These are phyloP conservation scores for Hormaphis cornu DNA, from an alignment of 1,140 invertebrate genomes.

Conservation along the genomic window DNA sequence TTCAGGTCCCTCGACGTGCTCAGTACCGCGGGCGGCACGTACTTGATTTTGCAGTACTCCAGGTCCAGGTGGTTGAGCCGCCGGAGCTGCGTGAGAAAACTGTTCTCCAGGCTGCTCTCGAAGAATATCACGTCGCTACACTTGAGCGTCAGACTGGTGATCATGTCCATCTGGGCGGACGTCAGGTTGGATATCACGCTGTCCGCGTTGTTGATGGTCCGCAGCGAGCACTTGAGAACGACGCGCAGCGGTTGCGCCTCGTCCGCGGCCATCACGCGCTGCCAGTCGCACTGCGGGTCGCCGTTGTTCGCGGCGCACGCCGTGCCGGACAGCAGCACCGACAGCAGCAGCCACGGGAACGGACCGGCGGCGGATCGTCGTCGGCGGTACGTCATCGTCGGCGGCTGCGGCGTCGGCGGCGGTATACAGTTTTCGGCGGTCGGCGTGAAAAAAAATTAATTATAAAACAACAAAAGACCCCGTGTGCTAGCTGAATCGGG, in stretches of 20 bases:
- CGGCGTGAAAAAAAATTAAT: no score
- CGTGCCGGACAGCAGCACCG: background rate
- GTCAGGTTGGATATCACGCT: conserved; percentile 58
- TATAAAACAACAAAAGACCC: no score
- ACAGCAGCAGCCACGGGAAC: background rate
- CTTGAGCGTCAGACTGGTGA: conserved; percentile 58
- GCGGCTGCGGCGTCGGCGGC: background rate
- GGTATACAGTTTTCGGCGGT: background rate
- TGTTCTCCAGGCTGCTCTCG: conserved; percentile 58
- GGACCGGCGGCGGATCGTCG: conserved; percentile 2
- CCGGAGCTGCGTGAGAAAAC: conserved; percentile 66
- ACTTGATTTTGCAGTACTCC: conserved; percentile 73
- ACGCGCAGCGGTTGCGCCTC: conserved; percentile 50
- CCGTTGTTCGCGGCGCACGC: conserved; percentile 16
- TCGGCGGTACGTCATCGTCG: background rate
- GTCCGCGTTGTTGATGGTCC: conserved; percentile 61
- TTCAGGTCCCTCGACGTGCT: conserved; percentile 62
- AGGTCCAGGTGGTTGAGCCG: conserved; percentile 66
- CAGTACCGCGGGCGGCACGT: conserved; percentile 63
- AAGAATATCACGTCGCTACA: conserved; percentile 72
- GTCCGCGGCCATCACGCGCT: conserved; percentile 49
- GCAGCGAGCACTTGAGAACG: conserved; percentile 57
- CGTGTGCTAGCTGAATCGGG: no score
- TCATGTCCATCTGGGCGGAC: conserved; percentile 52
- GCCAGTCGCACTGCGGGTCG: conserved; percentile 41